These are phyloP conservation scores for Endotricha flammealis DNA, from an alignment of 2,888 invertebrate species.

Conservation along the genomic window DNA sequence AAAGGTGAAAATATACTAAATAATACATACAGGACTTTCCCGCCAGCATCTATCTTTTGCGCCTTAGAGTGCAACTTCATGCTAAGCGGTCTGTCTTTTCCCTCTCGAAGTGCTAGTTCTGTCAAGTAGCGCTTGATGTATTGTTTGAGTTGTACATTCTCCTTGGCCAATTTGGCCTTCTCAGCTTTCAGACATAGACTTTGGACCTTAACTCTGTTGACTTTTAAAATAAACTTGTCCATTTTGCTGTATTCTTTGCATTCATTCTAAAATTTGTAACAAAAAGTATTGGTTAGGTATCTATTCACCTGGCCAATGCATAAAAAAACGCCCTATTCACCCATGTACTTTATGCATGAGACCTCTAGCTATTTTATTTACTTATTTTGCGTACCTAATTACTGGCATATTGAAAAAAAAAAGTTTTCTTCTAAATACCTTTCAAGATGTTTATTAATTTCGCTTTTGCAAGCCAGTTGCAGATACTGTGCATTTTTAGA, in stretches of 20 bases:
- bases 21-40: conserved; percentile 39
- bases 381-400: too few species aligned
- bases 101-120: conserved; percentile 71
- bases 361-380: too few species aligned
- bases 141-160: conserved; percentile 81
- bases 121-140: conserved; percentile 81
- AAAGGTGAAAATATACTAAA: too few species aligned
- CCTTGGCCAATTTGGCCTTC: conserved; percentile 66
- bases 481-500: too few species aligned
- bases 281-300: too few species aligned
- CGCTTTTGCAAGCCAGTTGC: too few species aligned
- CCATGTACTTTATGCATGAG: too few species aligned
- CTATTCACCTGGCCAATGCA: too few species aligned
- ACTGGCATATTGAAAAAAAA: too few species aligned
- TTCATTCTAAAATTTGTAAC: conserved; percentile 48
- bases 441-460: too few species aligned
- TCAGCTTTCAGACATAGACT: conserved; percentile 59
- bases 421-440: too few species aligned
- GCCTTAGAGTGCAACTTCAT: conserved; percentile 39
- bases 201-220: conserved; percentile 62
- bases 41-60: conserved; percentile 35
- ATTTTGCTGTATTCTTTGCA: conserved; percentile 78
- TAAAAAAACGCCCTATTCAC: too few species aligned
- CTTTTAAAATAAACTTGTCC: conserved; percentile 83
- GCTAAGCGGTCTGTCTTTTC: conserved; percentile 50